A percentile compares a stretch with the other conserved stretches of the same genome.
These are phyloP conservation scores for Drosophila ochracea DNA, from an alignment of 2,888 invertebrate genomes.

Conservation along the genomic window DNA sequence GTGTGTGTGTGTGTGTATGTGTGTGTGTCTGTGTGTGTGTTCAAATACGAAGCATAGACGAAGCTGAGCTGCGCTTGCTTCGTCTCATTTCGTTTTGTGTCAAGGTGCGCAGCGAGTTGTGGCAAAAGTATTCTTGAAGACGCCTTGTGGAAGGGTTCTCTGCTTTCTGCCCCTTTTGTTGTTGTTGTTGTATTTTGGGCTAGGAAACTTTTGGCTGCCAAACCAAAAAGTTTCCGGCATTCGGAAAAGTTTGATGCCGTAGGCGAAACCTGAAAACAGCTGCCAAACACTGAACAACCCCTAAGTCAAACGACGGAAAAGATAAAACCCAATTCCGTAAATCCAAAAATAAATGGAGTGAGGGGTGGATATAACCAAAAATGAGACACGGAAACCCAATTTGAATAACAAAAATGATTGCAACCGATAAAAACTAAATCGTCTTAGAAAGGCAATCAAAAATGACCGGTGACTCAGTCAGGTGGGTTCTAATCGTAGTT, in stretches of 20 bases:
- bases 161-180: neutral
- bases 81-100: constrained; percentile 60
- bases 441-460: constrained; percentile 50
- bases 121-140: constrained; percentile 65
- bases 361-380: neutral
- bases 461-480: constrained; percentile 67
- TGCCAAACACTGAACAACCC: constrained; percentile 65
- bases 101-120: constrained; percentile 54
- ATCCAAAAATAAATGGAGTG: constrained; percentile 28
- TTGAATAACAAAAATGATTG: constrained; percentile 16
- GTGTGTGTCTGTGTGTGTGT: constrained; percentile 24
- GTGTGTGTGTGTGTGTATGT: constrained; percentile 1
- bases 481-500: constrained; percentile 47
- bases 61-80: constrained; percentile 55
- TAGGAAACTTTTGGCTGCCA: constrained; percentile 67
- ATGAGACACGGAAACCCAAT: constrained; percentile 8
- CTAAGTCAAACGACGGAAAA: constrained; percentile 56
- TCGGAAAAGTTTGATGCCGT: constrained; percentile 52
- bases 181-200: constrained; percentile 25
- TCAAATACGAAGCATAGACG: constrained; percentile 66
- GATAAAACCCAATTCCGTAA: constrained; percentile 69
- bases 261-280: constrained; percentile 51
- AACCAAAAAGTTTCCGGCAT: constrained; percentile 69
- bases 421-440: constrained; percentile 63
- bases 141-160: constrained; percentile 69